phyloP scores from a whole-genome alignment of 30 jellyfish, hydroid and myxozoan genomes.

The Sanderia malayensis region DNA sequence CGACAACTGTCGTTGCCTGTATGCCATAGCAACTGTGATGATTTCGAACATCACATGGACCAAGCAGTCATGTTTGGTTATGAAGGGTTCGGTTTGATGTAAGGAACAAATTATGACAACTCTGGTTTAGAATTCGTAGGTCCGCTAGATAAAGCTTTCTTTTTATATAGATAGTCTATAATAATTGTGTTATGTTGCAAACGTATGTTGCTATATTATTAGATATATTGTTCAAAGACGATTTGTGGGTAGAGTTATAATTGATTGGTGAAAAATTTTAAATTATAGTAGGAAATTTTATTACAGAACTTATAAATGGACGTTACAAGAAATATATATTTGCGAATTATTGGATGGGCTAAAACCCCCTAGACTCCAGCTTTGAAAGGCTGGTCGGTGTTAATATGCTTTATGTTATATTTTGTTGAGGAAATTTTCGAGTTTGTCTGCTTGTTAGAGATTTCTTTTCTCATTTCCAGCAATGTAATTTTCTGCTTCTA shows the following conservation, averaged over 20 bases:
- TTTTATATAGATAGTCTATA: neutral
- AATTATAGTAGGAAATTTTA: too few relatives aligned
- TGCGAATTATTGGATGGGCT: neutral
- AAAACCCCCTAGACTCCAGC: neutral
- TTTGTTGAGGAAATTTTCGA: too few relatives aligned
- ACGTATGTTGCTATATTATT: neutral
- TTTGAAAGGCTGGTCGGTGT: too few relatives aligned
- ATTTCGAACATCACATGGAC: neutral
- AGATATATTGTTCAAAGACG: too few relatives aligned
- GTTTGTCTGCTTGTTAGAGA: too few relatives aligned
- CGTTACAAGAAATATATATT: neutral
- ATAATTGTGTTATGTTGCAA: neutral
- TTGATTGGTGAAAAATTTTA: too few relatives aligned
- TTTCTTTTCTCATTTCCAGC: too few relatives aligned
- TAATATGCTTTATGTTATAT: too few relatives aligned
- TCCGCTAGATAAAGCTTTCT: neutral
- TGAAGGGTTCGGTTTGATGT: conserved; percentile 2
- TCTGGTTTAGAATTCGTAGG: neutral
- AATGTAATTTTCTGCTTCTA: neutral
- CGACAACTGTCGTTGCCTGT: conserved; percentile 7
- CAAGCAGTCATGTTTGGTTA: conserved; percentile 8
- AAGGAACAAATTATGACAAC: neutral
- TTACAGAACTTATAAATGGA: too few relatives aligned
- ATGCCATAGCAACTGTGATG: conserved; percentile 1
- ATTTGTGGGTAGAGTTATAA: too few relatives aligned